These are phyloP conservation scores for Anastatus disparis DNA, from an alignment of 1,140 invertebrate species.

Conservation along the genomic window DNA sequence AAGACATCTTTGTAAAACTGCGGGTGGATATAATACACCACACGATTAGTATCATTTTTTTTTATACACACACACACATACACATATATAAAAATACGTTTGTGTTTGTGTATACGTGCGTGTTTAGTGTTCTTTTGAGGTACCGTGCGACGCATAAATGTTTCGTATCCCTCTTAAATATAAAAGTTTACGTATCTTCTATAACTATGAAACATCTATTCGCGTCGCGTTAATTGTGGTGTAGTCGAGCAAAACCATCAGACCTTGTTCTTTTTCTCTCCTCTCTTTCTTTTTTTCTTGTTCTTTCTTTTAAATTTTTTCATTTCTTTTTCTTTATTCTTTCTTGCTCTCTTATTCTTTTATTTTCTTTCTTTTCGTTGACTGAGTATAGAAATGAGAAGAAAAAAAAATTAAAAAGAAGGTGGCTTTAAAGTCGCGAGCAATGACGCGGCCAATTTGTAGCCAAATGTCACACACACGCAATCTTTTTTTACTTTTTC, in stretches of 20 bases:
- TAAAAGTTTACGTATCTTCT: constrained; percentile 31
- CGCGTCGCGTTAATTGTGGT: constrained; percentile 19
- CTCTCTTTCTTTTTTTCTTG: constrained; percentile 27
- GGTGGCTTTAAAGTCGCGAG: constrained; percentile 46
- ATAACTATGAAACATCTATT: constrained; percentile 22
- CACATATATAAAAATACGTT: no score
- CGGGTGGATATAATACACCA: not conserved
- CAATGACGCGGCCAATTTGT: constrained; percentile 67
- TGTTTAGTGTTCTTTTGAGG: no score
- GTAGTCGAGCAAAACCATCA: no score
- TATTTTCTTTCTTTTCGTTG: not conserved
- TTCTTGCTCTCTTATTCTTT: not conserved
- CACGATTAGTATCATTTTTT: constrained; percentile 34
- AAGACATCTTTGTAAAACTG: no score
- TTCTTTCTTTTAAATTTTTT: no score
- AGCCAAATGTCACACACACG: constrained; percentile 58
- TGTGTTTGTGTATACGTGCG: no score
- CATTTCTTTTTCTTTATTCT: not conserved
- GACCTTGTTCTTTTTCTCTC: constrained; percentile 32
- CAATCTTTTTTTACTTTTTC: no score
- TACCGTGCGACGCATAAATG: no score
- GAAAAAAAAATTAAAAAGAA: constrained; percentile 39
- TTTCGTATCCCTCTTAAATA: constrained; percentile 28
- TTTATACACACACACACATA: no score
- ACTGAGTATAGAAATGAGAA: not conserved